Conservation (phyloP, 2,797 vertebrate genomes). For the Threskiornis aethiopicus region DNA sequence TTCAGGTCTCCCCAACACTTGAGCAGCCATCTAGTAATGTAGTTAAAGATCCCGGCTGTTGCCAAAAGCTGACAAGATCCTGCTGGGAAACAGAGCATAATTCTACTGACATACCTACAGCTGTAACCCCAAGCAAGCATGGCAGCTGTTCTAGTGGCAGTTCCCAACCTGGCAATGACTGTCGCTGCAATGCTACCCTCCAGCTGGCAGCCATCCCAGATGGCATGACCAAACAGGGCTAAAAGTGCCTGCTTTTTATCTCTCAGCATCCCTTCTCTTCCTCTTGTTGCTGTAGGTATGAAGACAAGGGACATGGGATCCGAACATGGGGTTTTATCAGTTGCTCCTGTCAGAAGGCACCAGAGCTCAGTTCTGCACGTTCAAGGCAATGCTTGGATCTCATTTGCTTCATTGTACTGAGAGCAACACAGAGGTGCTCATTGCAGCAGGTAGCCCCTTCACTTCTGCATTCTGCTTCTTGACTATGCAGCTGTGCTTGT, state of each 20-base stretch:
- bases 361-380: background rate
- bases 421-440: background rate
- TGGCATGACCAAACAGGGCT: background rate
- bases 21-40: background rate
- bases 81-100: background rate
- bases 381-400: background rate
- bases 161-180: background rate
- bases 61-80: background rate
- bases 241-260: background rate
- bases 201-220: background rate
- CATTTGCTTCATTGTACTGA: fast-evolving
- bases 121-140: background rate
- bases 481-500: background rate
- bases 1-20: background rate
- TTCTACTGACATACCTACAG: background rate
- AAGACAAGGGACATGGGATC: background rate
- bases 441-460: background rate
- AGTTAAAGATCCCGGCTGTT: background rate
- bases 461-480: background rate
- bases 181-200: background rate
- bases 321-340: background rate
- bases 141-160: background rate
- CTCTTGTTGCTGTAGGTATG: background rate
- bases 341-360: background rate
- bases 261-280: background rate